phyloP scores from a whole-genome alignment of 2,888 invertebrate genomes.

The Leptinotarsa tumamoca region DNA sequence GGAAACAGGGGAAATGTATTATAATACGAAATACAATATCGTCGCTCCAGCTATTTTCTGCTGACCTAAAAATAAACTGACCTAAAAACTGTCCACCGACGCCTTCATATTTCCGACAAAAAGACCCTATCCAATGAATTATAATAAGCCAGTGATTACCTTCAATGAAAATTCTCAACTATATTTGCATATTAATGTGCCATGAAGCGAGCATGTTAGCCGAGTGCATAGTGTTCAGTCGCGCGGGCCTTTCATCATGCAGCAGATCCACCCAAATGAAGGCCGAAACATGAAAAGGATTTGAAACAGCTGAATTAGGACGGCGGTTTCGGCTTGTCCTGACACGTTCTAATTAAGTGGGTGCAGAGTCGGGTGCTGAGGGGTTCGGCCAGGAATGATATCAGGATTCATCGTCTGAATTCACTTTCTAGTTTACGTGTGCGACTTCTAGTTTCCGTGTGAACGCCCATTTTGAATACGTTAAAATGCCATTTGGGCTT shows the following conservation, averaged over 20 bases:
- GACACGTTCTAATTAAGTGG: not conserved
- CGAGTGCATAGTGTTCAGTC: constrained; percentile 2
- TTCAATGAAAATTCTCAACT: constrained; percentile 2
- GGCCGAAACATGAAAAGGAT: not conserved
- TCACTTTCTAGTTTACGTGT: not conserved
- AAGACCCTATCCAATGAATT: not conserved
- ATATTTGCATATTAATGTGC: constrained; percentile 10
- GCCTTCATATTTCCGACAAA: not conserved
- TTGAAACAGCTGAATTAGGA: constrained; percentile 6
- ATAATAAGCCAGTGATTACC: not conserved
- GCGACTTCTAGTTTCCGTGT: not conserved
- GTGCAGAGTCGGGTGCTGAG: not conserved
- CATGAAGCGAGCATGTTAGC: not conserved
- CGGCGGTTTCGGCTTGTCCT: constrained; percentile 3
- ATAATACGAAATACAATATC: too few relatives aligned
- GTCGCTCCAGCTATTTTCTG: too few relatives aligned
- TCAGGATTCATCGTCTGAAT: not conserved
- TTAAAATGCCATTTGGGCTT: not conserved
- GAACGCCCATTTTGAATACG: not conserved
- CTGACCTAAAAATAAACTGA: not conserved
- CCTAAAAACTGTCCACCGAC: not conserved
- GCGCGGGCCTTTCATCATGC: not conserved
- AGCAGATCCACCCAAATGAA: not conserved
- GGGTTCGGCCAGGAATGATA: not conserved
- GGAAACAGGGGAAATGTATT: too few relatives aligned